phyloP scores from a whole-genome alignment of 1,140 invertebrate species.

The Chrysopa pallens region DNA sequence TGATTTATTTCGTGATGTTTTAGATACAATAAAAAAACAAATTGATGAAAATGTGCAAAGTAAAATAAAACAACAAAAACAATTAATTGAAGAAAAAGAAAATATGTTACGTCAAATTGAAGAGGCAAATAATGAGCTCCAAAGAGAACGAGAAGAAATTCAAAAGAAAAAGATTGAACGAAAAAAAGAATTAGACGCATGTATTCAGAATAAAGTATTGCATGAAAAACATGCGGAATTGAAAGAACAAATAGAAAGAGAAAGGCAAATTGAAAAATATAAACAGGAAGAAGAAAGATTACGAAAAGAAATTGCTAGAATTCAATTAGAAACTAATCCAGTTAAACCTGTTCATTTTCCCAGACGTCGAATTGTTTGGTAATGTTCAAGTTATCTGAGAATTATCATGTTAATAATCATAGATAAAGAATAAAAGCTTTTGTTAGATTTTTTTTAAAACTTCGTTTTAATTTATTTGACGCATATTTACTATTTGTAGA shows the following conservation, averaged over 20 bases:
- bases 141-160: conserved; percentile 18
- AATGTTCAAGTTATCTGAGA: background rate
- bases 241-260: conserved; percentile 8
- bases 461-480: too few relatives aligned
- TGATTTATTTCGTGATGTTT: conserved; percentile 13
- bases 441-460: too few relatives aligned
- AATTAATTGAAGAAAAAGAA: conserved; percentile 20
- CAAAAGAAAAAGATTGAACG: conserved; percentile 10
- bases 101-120: conserved; percentile 23
- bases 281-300: conserved; percentile 16
- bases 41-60: conserved; percentile 17
- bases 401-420: too few relatives aligned
- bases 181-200: conserved; percentile 12
- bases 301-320: conserved; percentile 16
- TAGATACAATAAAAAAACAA: conserved; percentile 14
- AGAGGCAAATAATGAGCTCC: conserved; percentile 22
- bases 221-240: conserved; percentile 6
- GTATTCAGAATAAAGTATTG: conserved; percentile 11
- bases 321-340: conserved; percentile 12
- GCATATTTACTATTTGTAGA: too few relatives aligned
- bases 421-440: too few relatives aligned
- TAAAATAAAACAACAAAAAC: conserved; percentile 20
- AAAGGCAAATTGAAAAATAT: conserved; percentile 9
- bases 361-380: conserved; percentile 2
- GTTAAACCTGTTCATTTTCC: background rate